Conservation (phyloP, 2,113 vertebrate species). For the Illadopsis cleaveri region DNA sequence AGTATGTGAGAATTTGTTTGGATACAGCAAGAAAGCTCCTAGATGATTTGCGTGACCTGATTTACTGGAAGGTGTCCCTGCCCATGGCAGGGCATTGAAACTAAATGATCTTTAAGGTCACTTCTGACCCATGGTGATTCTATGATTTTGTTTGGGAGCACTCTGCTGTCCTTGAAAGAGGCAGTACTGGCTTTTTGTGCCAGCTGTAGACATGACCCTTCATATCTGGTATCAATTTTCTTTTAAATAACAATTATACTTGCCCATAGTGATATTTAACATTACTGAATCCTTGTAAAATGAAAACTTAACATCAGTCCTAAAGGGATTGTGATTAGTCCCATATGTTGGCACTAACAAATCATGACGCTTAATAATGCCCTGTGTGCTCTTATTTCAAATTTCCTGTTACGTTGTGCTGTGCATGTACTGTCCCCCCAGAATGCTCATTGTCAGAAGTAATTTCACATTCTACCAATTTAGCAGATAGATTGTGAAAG, state of each 20-base stretch:
- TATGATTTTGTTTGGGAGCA: not conserved
- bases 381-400: not conserved
- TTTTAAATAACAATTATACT: not conserved
- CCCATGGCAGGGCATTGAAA: not conserved
- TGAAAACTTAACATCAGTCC: not conserved
- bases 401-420: not conserved
- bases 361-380: slow-evolving; percentile 4
- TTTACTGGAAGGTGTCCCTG: not conserved
- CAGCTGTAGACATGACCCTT: not conserved
- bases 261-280: slow-evolving; percentile 10
- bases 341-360: not conserved
- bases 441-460: slow-evolving; percentile 16
- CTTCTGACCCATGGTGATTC: not conserved
- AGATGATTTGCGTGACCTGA: not conserved
- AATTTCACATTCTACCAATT: slow-evolving; percentile 36
- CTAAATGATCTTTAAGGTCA: not conserved
- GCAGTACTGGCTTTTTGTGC: not conserved
- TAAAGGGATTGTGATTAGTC: not conserved
- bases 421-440: not conserved
- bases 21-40: not conserved
- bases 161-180: not conserved
- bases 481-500: slow-evolving; percentile 17
- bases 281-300: not conserved
- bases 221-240: not conserved
- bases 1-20: not conserved